These are phyloP conservation scores for Acrocephalus scirpaceus DNA, from an alignment of 2,797 vertebrate species.

Conservation along the genomic window DNA sequence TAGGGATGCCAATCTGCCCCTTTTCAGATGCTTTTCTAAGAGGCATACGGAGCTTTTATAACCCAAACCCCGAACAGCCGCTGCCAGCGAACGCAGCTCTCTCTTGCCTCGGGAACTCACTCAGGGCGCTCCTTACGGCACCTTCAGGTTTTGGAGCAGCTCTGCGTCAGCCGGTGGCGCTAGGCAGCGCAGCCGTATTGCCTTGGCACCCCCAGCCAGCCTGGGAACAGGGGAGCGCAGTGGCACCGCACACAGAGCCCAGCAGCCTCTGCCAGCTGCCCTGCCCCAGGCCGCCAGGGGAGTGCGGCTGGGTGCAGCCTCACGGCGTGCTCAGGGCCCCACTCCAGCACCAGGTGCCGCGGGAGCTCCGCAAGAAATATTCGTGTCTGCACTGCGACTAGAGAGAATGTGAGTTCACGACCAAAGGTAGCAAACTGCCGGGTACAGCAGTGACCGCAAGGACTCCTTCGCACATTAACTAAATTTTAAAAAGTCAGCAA, in stretches of 20 bases:
- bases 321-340: accelerated
- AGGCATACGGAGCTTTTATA: not conserved
- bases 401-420: accelerated
- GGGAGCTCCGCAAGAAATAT: accelerated
- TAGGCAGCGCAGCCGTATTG: not conserved
- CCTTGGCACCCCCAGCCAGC: accelerated
- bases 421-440: not conserved
- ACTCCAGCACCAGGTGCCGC: accelerated
- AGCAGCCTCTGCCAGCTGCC: not conserved
- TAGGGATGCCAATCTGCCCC: too few species aligned
- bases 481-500: not conserved
- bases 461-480: not conserved
- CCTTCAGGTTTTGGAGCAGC: not conserved
- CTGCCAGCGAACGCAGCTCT: not conserved
- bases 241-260: not conserved
- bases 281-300: not conserved
- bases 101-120: not conserved
- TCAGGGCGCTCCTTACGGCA: not conserved
- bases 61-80: not conserved
- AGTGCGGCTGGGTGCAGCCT: not conserved
- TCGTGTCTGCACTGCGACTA: accelerated
- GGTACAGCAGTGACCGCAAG: accelerated
- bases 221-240: accelerated
- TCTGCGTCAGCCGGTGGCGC: not conserved
- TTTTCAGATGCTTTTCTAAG: not conserved